A percentile compares a stretch with the other conserved stretches of the same genome.
Evolutionary conservation across 2,113 vertebrate species (phyloP).

Genomic region (Charadrius vociferus): DNA sequence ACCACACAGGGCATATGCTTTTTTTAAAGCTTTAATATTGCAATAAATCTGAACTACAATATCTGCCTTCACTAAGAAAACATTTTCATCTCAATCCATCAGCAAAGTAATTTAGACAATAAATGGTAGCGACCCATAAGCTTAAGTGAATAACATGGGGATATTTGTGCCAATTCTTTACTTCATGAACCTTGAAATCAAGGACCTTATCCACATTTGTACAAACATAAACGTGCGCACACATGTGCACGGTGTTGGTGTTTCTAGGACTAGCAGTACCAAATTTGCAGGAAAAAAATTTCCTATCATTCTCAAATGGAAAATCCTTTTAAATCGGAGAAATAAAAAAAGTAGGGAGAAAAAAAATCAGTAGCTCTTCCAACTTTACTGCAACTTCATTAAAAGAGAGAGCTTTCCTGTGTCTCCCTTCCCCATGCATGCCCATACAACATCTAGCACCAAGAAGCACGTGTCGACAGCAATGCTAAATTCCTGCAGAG

Average conservation of each 20-base stretch:
- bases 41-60: conserved; percentile 46
- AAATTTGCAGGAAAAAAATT: neutral
- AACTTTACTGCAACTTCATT: neutral
- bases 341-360: neutral
- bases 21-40: conserved; percentile 49
- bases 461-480: neutral
- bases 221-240: neutral
- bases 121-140: conserved; percentile 45
- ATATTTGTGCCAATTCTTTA: conserved; percentile 43
- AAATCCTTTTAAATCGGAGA: neutral
- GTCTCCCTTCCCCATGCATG: neutral
- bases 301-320: neutral
- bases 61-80: conserved; percentile 63
- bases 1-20: neutral
- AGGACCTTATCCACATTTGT: neutral
- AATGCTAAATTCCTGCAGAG: conserved; percentile 19
- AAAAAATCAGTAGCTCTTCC: neutral
- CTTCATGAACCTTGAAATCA: conserved; percentile 41
- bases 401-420: neutral
- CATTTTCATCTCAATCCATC: conserved; percentile 60
- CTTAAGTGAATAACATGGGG: conserved; percentile 44
- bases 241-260: neutral
- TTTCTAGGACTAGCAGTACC: neutral
- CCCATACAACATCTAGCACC: neutral
- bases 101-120: conserved; percentile 51